A percentile compares a stretch with the other conserved stretches of the same genome.
Evolutionary conservation across 2,113 vertebrate genomes (phyloP).

Genomic region (Monarcha castaneiventris): DNA sequence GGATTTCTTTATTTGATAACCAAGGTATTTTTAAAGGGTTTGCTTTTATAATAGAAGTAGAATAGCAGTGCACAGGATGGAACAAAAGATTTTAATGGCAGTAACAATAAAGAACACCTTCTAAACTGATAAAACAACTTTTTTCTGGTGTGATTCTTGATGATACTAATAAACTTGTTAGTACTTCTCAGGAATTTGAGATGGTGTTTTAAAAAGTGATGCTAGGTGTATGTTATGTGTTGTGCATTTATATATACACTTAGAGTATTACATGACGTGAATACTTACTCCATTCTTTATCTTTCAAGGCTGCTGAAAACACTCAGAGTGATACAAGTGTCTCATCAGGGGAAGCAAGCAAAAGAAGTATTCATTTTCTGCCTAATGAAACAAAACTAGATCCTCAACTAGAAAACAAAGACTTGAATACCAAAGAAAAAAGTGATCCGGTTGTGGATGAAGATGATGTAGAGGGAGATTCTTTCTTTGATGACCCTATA

Average conservation of each 20-base stretch:
- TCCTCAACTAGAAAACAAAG: conserved; percentile 42
- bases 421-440: conserved; percentile 48
- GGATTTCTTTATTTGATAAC: not conserved
- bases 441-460: conserved; percentile 64
- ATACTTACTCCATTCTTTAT: not conserved
- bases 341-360: conserved; percentile 66
- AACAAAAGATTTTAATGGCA: not conserved
- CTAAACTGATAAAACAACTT: not conserved
- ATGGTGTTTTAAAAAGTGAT: not conserved
- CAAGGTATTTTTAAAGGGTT: not conserved
- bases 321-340: conserved; percentile 64
- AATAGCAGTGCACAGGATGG: not conserved
- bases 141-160: not conserved
- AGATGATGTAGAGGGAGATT: conserved; percentile 82
- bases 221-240: not conserved
- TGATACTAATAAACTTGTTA: not conserved
- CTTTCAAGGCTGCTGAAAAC: conserved; percentile 64
- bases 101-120: not conserved
- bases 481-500: conserved; percentile 94
- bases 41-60: not conserved
- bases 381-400: conserved; percentile 47
- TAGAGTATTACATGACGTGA: not conserved
- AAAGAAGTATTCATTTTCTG: conserved; percentile 55
- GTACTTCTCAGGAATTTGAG: not conserved
- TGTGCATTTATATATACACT: not conserved